Conservation (phyloP, 2,888 invertebrate genomes). For the Ariolimax columbianus region DNA sequence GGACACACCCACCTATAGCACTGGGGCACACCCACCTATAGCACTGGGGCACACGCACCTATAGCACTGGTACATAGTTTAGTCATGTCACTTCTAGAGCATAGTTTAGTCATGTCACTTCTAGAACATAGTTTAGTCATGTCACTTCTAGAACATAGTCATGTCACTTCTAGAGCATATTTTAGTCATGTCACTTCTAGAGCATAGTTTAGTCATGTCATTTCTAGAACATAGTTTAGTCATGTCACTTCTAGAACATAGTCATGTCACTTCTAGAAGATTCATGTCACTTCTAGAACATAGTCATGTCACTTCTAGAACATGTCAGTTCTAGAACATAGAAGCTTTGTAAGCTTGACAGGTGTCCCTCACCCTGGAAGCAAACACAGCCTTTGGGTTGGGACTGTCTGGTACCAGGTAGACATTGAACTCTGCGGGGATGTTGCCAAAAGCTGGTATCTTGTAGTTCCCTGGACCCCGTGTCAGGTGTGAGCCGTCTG, state of each 20-base stretch:
- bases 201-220: background rate
- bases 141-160: background rate
- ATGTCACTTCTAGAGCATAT: background rate
- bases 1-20: too few species aligned
- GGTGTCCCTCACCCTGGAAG: slow-evolving; percentile 86
- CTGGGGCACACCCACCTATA: too few species aligned
- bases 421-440: slow-evolving; percentile 94
- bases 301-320: background rate
- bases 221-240: background rate
- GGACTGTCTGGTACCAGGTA: slow-evolving; percentile 91
- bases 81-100: background rate
- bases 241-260: background rate
- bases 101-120: background rate
- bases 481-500: slow-evolving; percentile 88
- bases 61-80: background rate
- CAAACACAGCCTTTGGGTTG: slow-evolving; percentile 93
- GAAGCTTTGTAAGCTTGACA: background rate
- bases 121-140: background rate
- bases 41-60: too few species aligned
- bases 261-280: background rate
- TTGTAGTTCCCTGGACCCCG: slow-evolving; percentile 96
- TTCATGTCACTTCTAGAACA: background rate
- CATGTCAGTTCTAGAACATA: background rate
- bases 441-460: slow-evolving; percentile 93
- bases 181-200: background rate